These are phyloP conservation scores for Metellina segmentata DNA, from an alignment of 2,888 invertebrate genomes.

Conservation along the genomic window DNA sequence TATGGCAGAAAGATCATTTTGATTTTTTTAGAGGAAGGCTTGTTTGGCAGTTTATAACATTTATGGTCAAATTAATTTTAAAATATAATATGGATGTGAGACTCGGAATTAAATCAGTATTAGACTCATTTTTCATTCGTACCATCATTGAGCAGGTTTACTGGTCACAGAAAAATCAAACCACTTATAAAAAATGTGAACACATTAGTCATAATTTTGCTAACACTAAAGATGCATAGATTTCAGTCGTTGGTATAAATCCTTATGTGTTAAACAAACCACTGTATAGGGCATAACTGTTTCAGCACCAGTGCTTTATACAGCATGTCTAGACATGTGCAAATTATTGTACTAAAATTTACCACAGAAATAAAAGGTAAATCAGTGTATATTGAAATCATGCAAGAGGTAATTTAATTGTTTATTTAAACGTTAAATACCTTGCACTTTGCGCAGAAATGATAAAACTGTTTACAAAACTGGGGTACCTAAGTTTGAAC, in stretches of 20 bases:
- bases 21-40: too few relatives aligned
- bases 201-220: not conserved
- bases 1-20: too few relatives aligned
- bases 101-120: not conserved
- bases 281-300: not conserved
- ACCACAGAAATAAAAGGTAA: too few relatives aligned
- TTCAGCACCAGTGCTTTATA: conserved; percentile 32
- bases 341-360: not conserved
- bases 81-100: too few relatives aligned
- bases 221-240: conserved; percentile 8
- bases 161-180: not conserved
- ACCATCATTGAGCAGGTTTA: not conserved
- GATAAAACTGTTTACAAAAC: too few relatives aligned
- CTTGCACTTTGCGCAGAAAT: too few relatives aligned
- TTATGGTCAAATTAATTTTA: too few relatives aligned
- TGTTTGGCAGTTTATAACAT: too few relatives aligned
- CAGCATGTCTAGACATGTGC: conserved; percentile 21
- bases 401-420: too few relatives aligned
- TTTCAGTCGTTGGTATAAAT: conserved; percentile 10
- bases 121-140: not conserved
- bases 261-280: not conserved
- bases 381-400: too few relatives aligned
- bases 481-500: too few relatives aligned
- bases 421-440: too few relatives aligned
- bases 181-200: not conserved